Percentiles rank a stretch among this genome's conserved stretches.
Conservation (phyloP, 2,888 invertebrate species). For the Drosophila affinis region DNA sequence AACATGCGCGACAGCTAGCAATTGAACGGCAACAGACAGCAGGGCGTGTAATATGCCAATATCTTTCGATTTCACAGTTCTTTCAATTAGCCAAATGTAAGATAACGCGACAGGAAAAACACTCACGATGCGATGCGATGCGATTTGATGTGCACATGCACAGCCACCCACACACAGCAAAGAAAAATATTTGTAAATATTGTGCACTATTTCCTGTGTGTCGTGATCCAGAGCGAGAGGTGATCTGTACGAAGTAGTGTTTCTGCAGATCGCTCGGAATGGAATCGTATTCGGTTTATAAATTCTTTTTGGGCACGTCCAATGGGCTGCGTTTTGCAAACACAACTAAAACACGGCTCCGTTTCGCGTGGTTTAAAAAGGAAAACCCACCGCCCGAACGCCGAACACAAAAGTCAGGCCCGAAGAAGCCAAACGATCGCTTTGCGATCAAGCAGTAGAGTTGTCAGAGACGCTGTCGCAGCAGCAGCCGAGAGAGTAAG, state of each 20-base stretch:
- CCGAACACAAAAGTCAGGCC: slow-evolving; percentile 36
- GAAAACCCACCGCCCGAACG: slow-evolving; percentile 67
- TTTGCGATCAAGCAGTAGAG: slow-evolving; percentile 3
- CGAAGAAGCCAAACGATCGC: slow-evolving; percentile 17
- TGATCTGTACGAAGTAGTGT: background rate
- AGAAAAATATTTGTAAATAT: slow-evolving; percentile 14
- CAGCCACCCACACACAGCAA: slow-evolving; percentile 37
- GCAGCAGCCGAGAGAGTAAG: background rate
- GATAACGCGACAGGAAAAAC: slow-evolving; percentile 30
- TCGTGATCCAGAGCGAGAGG: slow-evolving; percentile 9
- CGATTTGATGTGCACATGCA: slow-evolving; percentile 2
- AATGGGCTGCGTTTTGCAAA: slow-evolving; percentile 79
- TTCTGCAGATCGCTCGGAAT: slow-evolving; percentile 11
- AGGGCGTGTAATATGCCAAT: slow-evolving; percentile 13
- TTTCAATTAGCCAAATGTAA: slow-evolving; percentile 40
- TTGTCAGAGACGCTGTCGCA: background rate
- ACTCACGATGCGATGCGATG: slow-evolving; percentile 9
- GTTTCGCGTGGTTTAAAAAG: slow-evolving; percentile 64
- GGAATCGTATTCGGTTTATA: slow-evolving; percentile 8
- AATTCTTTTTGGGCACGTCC: slow-evolving; percentile 60
- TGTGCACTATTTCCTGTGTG: slow-evolving; percentile 18
- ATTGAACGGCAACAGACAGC: slow-evolving; percentile 10
- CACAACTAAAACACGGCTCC: slow-evolving; percentile 79
- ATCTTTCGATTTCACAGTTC: slow-evolving; percentile 8
- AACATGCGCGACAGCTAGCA: slow-evolving; percentile 23